These are phyloP conservation scores for Condylostylus longicornis DNA, from an alignment of 1,140 invertebrate species.

Conservation along the genomic window DNA sequence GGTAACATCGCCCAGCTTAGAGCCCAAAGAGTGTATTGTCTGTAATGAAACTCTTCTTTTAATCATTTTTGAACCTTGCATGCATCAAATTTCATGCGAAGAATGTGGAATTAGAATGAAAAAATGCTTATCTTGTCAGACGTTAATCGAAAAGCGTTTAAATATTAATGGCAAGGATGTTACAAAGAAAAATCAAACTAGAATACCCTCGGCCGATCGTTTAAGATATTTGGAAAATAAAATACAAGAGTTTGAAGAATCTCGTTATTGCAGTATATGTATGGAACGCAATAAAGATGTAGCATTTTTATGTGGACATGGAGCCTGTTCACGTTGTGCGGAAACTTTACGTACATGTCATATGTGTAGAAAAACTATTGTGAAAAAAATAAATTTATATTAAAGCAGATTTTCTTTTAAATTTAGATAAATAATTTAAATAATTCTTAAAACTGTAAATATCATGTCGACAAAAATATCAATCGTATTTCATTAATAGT, in stretches of 20 bases:
- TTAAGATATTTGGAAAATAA: slow-evolving; percentile 66
- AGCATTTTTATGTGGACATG: slow-evolving; percentile 79
- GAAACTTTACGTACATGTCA: slow-evolving; percentile 72
- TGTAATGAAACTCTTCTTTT: slow-evolving; percentile 57
- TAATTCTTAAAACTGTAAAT: no score
- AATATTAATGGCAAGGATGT: slow-evolving; percentile 16
- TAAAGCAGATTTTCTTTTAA: slow-evolving; percentile 22
- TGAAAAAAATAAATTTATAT: slow-evolving; percentile 75
- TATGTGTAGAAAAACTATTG: slow-evolving; percentile 81
- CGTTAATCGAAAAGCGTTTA: slow-evolving; percentile 39
- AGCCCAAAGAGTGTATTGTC: slow-evolving; percentile 49
- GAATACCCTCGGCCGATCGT: slow-evolving; percentile 42
- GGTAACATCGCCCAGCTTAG: slow-evolving; percentile 7
- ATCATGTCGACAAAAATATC: no score
- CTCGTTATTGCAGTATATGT: slow-evolving; percentile 60
- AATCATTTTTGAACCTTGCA: slow-evolving; percentile 47
- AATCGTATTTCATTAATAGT: no score
- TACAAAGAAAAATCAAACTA: slow-evolving; percentile 23
- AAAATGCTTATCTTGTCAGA: slow-evolving; percentile 58
- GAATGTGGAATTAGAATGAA: slow-evolving; percentile 67
- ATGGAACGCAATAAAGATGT: slow-evolving; percentile 65
- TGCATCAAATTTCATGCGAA: slow-evolving; percentile 56
- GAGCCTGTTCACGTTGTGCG: slow-evolving; percentile 68
- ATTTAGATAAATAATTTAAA: not conserved
- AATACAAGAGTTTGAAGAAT: slow-evolving; percentile 78